Conservation (phyloP, 2,888 invertebrate genomes). For the Yponomeuta sedellus region DNA sequence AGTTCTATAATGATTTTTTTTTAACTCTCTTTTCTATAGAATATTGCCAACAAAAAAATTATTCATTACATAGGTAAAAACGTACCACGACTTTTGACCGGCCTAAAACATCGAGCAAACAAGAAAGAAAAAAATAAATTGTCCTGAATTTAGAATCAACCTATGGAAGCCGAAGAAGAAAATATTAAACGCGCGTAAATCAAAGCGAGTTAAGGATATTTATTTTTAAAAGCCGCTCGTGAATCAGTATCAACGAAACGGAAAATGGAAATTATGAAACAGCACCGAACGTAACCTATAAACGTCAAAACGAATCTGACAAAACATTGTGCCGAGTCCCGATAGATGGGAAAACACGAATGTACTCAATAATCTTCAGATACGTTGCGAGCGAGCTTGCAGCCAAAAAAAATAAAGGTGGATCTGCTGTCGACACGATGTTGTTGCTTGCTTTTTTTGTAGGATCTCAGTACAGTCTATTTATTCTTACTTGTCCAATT, state of each 20-base stretch:
- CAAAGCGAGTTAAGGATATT: not conserved
- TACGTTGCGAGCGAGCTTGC: no score
- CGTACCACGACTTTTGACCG: not conserved
- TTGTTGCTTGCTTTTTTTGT: no score
- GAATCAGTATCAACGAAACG: not conserved
- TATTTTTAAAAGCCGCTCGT: not conserved
- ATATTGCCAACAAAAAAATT: no score
- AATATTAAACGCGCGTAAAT: not conserved
- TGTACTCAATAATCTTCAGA: no score
- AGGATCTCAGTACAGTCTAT: no score
- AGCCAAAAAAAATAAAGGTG: no score
- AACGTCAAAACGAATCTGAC: conserved; percentile 2
- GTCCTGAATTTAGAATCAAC: not conserved
- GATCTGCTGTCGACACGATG: no score
- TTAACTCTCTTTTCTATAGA: no score
- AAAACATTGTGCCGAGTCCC: not conserved
- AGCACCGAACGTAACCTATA: conserved; percentile 1
- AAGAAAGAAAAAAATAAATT: not conserved
- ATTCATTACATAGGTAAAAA: no score
- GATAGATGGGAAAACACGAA: not conserved
- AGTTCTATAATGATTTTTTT: no score
- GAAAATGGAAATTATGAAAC: conserved; percentile 8
- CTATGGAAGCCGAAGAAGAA: not conserved
- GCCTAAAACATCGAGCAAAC: not conserved
- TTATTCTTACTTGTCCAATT: no score